Conservation (phyloP, 2,797 vertebrate species). For the Fringilla coelebs region DNA sequence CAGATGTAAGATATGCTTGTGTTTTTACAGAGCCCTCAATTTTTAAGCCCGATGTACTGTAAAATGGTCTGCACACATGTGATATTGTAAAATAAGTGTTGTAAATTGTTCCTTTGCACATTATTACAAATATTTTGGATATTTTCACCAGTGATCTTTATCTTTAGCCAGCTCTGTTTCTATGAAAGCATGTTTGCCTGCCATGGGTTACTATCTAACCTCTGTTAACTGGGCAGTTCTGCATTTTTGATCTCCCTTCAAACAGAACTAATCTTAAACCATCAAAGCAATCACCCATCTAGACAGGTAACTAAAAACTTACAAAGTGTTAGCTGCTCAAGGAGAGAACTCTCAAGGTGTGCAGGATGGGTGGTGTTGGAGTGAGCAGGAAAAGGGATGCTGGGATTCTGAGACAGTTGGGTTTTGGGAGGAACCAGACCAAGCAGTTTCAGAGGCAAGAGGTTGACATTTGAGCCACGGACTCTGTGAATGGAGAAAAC, state of each 20-base stretch:
- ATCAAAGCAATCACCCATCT: background rate
- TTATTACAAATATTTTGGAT: background rate
- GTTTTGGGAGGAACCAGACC: background rate
- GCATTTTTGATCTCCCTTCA: background rate
- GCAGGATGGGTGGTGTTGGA: background rate
- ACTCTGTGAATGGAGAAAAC: background rate
- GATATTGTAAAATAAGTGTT: background rate
- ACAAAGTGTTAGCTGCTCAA: background rate
- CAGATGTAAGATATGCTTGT: background rate
- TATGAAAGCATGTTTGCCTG: background rate
- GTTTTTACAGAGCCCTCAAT: background rate
- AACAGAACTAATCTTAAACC: background rate
- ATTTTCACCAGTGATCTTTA: background rate
- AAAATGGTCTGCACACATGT: background rate
- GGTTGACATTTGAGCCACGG: accelerated
- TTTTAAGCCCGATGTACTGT: background rate
- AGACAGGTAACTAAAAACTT: background rate
- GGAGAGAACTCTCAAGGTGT: background rate
- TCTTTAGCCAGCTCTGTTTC: background rate
- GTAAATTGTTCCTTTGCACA: background rate
- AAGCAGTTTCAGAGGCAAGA: background rate
- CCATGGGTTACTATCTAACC: background rate
- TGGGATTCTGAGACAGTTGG: background rate
- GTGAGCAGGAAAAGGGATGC: background rate
- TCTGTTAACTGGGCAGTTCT: background rate